A percentile compares a stretch with the other conserved stretches of the same genome.
Evolutionary conservation across 2,888 invertebrate species (phyloP).

Genomic region (Coecobrya sp.): DNA sequence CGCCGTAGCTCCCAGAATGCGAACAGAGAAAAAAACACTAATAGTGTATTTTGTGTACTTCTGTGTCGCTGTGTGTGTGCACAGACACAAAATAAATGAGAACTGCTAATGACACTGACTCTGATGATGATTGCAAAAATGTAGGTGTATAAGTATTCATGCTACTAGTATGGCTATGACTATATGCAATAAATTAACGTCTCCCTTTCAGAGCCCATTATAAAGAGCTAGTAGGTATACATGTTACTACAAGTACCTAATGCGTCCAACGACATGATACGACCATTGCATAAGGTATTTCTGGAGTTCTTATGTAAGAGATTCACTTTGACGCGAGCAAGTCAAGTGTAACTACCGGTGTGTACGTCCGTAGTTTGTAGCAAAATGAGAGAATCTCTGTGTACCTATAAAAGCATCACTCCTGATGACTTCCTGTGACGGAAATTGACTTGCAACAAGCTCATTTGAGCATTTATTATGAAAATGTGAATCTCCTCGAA

Average conservation of each 20-base stretch:
- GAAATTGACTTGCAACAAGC: constrained; percentile 70
- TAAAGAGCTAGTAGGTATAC: not conserved
- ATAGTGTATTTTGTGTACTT: not conserved
- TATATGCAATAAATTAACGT: constrained; percentile 43
- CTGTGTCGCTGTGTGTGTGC: not conserved
- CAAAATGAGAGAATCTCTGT: constrained; percentile 4
- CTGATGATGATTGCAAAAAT: constrained; percentile 61
- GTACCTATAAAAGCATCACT: constrained; percentile 26
- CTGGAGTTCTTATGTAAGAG: constrained; percentile 35
- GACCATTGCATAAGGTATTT: constrained; percentile 12
- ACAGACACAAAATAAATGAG: constrained; percentile 52
- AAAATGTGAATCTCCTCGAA: constrained; percentile 55
- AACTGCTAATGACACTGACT: constrained; percentile 65
- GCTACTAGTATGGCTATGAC: not conserved
- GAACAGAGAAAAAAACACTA: not conserved
- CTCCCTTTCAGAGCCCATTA: not conserved
- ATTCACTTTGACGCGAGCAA: constrained; percentile 33
- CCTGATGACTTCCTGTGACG: constrained; percentile 78
- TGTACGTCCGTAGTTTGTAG: not conserved
- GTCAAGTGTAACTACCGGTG: constrained; percentile 30
- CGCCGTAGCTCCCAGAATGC: not conserved
- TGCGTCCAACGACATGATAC: not conserved
- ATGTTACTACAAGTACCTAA: too few species aligned
- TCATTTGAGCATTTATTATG: constrained; percentile 66
- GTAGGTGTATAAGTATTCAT: constrained; percentile 45